A percentile compares a stretch with the other conserved stretches of the same genome.
Conservation (phyloP, 2,888 invertebrate species). For the Archips xylosteana region DNA sequence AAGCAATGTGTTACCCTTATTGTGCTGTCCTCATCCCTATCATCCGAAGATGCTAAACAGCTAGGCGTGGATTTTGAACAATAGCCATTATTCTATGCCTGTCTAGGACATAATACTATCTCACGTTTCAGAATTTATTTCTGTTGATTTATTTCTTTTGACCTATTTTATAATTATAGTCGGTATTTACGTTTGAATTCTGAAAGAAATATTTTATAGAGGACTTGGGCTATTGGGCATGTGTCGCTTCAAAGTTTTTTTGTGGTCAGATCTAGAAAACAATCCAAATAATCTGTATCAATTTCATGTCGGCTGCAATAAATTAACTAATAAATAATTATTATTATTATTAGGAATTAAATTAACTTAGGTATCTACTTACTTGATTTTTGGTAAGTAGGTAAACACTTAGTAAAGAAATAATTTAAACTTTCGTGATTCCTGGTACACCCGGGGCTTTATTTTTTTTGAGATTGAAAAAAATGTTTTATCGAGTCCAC, state of each 20-base stretch:
- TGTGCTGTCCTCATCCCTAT: slow-evolving; percentile 79
- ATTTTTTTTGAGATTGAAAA: too few relatives aligned
- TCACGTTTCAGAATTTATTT: slow-evolving; percentile 41
- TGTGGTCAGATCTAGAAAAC: neutral
- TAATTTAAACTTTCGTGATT: too few relatives aligned
- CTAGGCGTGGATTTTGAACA: slow-evolving; percentile 72
- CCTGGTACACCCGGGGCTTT: too few relatives aligned
- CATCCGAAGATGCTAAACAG: slow-evolving; percentile 59
- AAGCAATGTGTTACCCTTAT: slow-evolving; percentile 73
- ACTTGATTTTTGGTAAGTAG: too few relatives aligned
- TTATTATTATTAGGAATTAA: too few relatives aligned
- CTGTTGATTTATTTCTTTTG: slow-evolving; percentile 40
- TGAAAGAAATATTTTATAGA: slow-evolving; percentile 9
- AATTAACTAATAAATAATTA: too few relatives aligned
- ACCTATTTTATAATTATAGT: slow-evolving; percentile 36
- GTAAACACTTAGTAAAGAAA: too few relatives aligned
- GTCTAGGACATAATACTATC: slow-evolving; percentile 42
- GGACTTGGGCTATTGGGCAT: neutral
- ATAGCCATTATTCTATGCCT: slow-evolving; percentile 66
- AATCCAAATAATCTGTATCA: neutral
- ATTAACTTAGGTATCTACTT: too few relatives aligned
- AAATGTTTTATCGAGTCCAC: too few relatives aligned
- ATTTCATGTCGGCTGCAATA: neutral
- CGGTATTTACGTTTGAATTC: slow-evolving; percentile 20
- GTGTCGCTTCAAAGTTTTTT: neutral